A percentile compares a stretch with the other conserved stretches of the same genome.
phyloP scores from a whole-genome alignment of 2,888 invertebrate genomes.

The Drosophila nr. medialis region DNA sequence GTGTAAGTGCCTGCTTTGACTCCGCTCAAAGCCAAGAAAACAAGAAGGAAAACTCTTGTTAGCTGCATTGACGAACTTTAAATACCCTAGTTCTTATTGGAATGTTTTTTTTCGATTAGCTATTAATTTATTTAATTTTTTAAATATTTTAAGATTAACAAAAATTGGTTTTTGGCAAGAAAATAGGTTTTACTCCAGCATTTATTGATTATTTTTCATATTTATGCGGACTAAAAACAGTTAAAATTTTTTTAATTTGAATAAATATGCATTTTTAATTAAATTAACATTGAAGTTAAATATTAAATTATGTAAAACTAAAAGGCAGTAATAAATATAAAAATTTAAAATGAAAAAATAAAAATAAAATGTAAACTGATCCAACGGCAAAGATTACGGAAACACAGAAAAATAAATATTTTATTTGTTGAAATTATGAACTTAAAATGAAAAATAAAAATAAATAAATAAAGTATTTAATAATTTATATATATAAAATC shows the following conservation, averaged over 20 bases:
- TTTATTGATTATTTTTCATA: neutral
- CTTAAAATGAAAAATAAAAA: too few species aligned
- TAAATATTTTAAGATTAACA: too few species aligned
- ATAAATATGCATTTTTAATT: neutral
- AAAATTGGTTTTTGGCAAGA: neutral
- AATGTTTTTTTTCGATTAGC: neutral
- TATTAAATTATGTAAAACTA: neutral
- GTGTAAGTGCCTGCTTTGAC: slow-evolving; percentile 18
- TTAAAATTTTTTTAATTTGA: neutral
- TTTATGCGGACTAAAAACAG: neutral
- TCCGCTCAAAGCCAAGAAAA: slow-evolving; percentile 11
- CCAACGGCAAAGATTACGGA: neutral
- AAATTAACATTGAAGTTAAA: neutral
- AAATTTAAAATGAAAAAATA: neutral
- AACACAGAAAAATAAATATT: neutral
- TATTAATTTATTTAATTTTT: neutral
- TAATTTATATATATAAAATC: neutral
- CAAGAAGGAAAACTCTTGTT: neutral
- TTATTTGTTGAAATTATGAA: neutral
- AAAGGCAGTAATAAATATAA: neutral
- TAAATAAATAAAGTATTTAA: too few species aligned
- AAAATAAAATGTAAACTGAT: neutral
- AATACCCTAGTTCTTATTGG: slow-evolving; percentile 8
- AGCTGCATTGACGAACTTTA: slow-evolving; percentile 1
- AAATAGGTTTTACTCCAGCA: neutral